A percentile compares a stretch with the other conserved stretches of the same genome.
phyloP scores from a whole-genome alignment of 2,797 vertebrate genomes.

The Serranus cabrilla region DNA sequence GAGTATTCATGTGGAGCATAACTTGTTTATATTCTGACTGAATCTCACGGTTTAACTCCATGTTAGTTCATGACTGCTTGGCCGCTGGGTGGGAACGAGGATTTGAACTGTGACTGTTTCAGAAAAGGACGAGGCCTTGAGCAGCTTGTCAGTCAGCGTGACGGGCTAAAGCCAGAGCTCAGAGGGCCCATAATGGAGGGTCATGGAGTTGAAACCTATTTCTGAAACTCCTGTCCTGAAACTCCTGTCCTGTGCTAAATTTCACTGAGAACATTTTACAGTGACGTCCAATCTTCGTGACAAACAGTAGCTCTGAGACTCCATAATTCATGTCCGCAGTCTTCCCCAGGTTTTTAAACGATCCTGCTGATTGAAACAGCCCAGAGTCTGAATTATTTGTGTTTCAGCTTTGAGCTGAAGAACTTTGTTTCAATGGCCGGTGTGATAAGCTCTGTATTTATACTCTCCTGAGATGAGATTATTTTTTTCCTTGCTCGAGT shows the following conservation, averaged over 20 bases:
- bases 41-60: slow-evolving; percentile 68
- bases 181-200: slow-evolving; percentile 44
- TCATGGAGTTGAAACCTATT: slow-evolving; percentile 61
- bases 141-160: slow-evolving; percentile 69
- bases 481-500: slow-evolving; percentile 40
- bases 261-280: slow-evolving; percentile 40
- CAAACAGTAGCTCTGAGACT: slow-evolving; percentile 54
- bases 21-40: slow-evolving; percentile 76
- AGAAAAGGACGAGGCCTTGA: slow-evolving; percentile 62
- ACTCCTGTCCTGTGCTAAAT: slow-evolving; percentile 50
- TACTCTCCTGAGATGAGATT: slow-evolving; percentile 61
- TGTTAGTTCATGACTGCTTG: slow-evolving; percentile 56
- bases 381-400: slow-evolving; percentile 58
- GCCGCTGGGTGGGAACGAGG: slow-evolving; percentile 54
- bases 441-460: slow-evolving; percentile 77
- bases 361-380: slow-evolving; percentile 41
- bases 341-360: slow-evolving; percentile 18
- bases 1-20: slow-evolving; percentile 67
- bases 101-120: slow-evolving; percentile 57
- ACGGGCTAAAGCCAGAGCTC: slow-evolving; percentile 47
- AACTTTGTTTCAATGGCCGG: slow-evolving; percentile 46
- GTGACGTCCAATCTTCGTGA: slow-evolving; percentile 38
- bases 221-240: slow-evolving; percentile 29
- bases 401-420: slow-evolving; percentile 41
- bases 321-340: slow-evolving; percentile 33